A percentile compares a stretch with the other conserved stretches of the same genome.
Evolutionary conservation across 1,140 invertebrate species (phyloP).

Genomic region (Musca vetustissima): DNA sequence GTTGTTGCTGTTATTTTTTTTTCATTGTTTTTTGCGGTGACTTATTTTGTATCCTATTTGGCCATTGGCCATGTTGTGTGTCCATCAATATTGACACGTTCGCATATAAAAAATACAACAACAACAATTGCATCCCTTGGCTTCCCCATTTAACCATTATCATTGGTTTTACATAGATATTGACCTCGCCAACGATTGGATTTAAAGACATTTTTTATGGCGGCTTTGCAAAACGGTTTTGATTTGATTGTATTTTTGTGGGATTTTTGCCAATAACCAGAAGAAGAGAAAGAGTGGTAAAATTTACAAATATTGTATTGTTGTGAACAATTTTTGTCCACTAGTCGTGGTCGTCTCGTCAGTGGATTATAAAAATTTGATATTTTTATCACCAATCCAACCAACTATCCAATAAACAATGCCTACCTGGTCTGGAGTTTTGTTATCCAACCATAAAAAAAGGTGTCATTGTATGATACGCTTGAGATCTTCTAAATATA

Average conservation of each 20-base stretch:
- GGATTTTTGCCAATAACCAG: not conserved
- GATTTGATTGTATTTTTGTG: constrained; percentile 8
- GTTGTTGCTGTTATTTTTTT: too few relatives aligned
- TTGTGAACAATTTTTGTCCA: not conserved
- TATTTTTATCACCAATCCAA: not conserved
- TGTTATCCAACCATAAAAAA: too few relatives aligned
- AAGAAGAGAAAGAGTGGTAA: too few relatives aligned
- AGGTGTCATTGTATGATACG: too few relatives aligned
- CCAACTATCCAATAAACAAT: not conserved
- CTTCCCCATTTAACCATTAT: too few relatives aligned
- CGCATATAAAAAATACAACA: not conserved
- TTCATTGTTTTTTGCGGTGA: too few relatives aligned
- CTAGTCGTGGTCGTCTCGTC: not conserved
- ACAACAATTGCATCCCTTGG: not conserved
- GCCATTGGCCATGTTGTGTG: not conserved
- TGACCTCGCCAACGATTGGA: too few relatives aligned
- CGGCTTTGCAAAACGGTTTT: too few relatives aligned
- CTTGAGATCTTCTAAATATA: not conserved
- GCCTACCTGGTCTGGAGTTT: too few relatives aligned
- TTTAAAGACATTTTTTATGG: too few relatives aligned
- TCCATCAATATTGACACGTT: constrained; percentile 12
- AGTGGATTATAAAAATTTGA: constrained; percentile 15
- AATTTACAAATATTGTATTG: not conserved
- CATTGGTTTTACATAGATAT: too few relatives aligned
- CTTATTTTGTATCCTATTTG: too few relatives aligned